Evolutionary conservation across 2,888 invertebrate genomes (phyloP), one percentile per base, ranked within the genome.

Genomic region (Trichogramma evanescens): DNA sequence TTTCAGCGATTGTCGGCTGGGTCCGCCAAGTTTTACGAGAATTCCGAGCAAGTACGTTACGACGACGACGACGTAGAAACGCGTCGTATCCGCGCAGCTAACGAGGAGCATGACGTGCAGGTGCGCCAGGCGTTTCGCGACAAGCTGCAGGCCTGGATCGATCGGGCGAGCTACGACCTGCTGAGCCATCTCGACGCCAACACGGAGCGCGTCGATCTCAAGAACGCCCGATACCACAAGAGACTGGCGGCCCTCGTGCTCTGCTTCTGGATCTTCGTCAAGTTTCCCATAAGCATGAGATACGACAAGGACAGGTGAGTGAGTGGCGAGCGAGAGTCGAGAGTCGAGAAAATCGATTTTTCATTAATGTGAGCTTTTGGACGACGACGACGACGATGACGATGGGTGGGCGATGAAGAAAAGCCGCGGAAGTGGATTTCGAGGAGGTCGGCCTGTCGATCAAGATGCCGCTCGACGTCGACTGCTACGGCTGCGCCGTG

Each of bases 391-490:
- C 26, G 26, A n/a, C n/a, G n/a, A n/a, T n/a, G n/a, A n/a, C n/a
- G n/a, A n/a, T n/a, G n/a, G n/a, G n/a, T n/a, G n/a, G n/a, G n/a
- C n/a, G n/a, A 26, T 26, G 13, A 8, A 83, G 84, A 7, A 80
- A 80, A 56, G 79, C 83, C 1, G 78, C 83, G 0, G 81, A 83
- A 58, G 77, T 85, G 0, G 66, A 76, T 0, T 86, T 86, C 66
- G 80, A 82, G 0, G 79, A 83, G 2, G 78, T 85, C 65, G 79
- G 81, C 0, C 78, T 86, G 0, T 71, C 74, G 0, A 74, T 86
- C 0, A 82, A 79, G 55, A 77, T 86, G 56, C 86, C 86, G 0
- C 76, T 75, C 52, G 80, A 78, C n/a, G 79, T 85, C n/a, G 81
- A 82, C 48, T 81, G 81, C 0, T 77, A 80, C 2, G 77, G 80